A percentile compares a stretch with the other conserved stretches of the same genome.
Conservation (phyloP, 2,888 invertebrate species). For the Acleris sparsana region DNA sequence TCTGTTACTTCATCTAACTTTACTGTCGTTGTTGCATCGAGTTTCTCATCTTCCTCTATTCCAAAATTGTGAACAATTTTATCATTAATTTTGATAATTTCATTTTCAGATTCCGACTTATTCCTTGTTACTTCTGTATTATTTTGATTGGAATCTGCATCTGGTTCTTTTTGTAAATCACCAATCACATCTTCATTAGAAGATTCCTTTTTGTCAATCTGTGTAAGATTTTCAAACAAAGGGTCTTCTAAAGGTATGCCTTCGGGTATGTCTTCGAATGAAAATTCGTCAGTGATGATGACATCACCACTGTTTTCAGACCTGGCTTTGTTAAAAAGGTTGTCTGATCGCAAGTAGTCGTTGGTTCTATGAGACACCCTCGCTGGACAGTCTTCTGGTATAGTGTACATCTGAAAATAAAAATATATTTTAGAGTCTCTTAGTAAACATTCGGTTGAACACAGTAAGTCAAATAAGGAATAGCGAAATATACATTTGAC, state of each 20-base stretch:
- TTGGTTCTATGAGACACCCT: conserved; percentile 56
- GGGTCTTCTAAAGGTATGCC: conserved; percentile 73
- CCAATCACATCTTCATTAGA: neutral
- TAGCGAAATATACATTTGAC: too few relatives aligned
- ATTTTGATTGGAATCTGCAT: conserved; percentile 1
- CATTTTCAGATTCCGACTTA: conserved; percentile 29
- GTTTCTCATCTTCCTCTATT: neutral
- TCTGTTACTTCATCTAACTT: neutral
- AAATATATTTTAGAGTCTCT: too few relatives aligned
- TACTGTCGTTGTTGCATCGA: neutral
- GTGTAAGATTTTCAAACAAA: conserved; percentile 63
- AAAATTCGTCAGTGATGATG: conserved; percentile 65
- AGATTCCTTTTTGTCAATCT: conserved; percentile 26
- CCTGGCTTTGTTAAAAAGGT: conserved; percentile 66
- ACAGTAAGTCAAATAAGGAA: too few relatives aligned
- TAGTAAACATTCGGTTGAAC: too few relatives aligned
- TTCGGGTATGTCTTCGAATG: conserved; percentile 72
- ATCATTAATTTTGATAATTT: conserved; percentile 29
- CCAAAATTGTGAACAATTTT: conserved; percentile 20
- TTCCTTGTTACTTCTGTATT: conserved; percentile 19
- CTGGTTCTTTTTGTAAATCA: neutral
- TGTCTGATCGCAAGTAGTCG: conserved; percentile 60
- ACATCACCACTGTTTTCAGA: conserved; percentile 62
- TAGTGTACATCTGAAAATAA: conserved; percentile 66
- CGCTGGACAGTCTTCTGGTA: conserved; percentile 74